Percentiles rank a stretch among this genome's conserved stretches.
Conservation (phyloP, 2,888 invertebrate genomes). For the Clitarchus hookeri region DNA sequence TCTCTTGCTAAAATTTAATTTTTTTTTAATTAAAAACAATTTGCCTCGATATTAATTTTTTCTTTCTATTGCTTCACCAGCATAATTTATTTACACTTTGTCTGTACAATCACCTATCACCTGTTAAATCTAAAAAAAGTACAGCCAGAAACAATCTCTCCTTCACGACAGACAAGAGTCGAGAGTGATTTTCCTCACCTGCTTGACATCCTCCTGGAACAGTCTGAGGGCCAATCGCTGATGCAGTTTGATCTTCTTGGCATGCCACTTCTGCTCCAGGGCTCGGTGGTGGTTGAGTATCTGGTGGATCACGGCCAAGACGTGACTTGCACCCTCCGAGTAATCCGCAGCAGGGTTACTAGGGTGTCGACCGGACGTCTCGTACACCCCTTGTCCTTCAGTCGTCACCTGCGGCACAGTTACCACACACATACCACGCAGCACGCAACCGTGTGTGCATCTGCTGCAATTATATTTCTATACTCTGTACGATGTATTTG, state of each 20-base stretch:
- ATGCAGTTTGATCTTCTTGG: constrained; percentile 92
- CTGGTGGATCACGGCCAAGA: constrained; percentile 94
- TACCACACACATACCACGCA: neutral
- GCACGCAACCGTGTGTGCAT: neutral
- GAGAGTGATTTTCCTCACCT: constrained; percentile 60
- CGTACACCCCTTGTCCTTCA: constrained; percentile 55
- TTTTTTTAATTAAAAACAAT: too few species aligned
- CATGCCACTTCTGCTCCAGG: constrained; percentile 92
- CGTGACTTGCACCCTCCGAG: constrained; percentile 95
- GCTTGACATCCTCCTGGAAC: constrained; percentile 97
- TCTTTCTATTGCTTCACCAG: too few species aligned
- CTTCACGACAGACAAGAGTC: neutral
- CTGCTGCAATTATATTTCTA: too few species aligned
- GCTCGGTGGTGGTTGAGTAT: constrained; percentile 93
- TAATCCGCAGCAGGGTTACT: constrained; percentile 94
- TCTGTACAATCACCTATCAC: too few species aligned
- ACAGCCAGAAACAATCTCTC: neutral
- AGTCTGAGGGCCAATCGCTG: constrained; percentile 88
- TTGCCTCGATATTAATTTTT: too few species aligned
- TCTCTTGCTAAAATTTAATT: too few species aligned
- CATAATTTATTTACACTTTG: too few species aligned
- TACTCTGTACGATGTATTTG: too few species aligned
- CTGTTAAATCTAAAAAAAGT: neutral
- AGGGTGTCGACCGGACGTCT: constrained; percentile 62
- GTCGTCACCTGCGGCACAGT: constrained; percentile 53